Percentiles rank a stretch among this genome's conserved stretches.
Evolutionary conservation across 2,888 invertebrate genomes (phyloP).

Genomic region (Sinohyriopsis cumingii): DNA sequence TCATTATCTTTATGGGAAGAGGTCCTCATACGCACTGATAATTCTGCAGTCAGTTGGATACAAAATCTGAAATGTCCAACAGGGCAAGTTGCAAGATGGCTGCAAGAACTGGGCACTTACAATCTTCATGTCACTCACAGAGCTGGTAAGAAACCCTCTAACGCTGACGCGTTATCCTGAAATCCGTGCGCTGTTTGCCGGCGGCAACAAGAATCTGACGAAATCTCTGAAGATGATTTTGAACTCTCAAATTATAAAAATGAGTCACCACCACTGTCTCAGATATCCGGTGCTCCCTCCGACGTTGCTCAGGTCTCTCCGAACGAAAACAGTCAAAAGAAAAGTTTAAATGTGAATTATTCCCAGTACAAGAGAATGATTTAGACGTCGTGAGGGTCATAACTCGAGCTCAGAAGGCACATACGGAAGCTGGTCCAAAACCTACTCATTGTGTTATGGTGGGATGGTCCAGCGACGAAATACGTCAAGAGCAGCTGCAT

Average conservation of each 20-base stretch:
- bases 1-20: slow-evolving; percentile 24
- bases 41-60: slow-evolving; percentile 29
- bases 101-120: slow-evolving; percentile 19
- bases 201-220: too few relatives aligned
- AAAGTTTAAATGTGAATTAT: too few relatives aligned
- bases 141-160: slow-evolving; percentile 14
- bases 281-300: too few relatives aligned
- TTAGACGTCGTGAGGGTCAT: too few relatives aligned
- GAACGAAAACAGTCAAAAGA: too few relatives aligned
- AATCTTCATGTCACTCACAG: slow-evolving; percentile 16
- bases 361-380: too few relatives aligned
- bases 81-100: slow-evolving; percentile 23
- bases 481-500: not conserved
- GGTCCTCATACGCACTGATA: slow-evolving; percentile 22
- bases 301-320: too few relatives aligned
- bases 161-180: slow-evolving; percentile 25
- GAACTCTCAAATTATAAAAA: not conserved
- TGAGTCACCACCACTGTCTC: too few relatives aligned
- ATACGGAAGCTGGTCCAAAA: not conserved
- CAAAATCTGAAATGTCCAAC: slow-evolving; percentile 13
- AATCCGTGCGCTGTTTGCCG: too few relatives aligned
- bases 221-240: not conserved
- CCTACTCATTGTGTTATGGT: not conserved
- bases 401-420: not conserved
- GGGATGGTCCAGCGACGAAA: not conserved